Conservation (phyloP, 2,797 vertebrate genomes). For the Silurus aristotelis region DNA sequence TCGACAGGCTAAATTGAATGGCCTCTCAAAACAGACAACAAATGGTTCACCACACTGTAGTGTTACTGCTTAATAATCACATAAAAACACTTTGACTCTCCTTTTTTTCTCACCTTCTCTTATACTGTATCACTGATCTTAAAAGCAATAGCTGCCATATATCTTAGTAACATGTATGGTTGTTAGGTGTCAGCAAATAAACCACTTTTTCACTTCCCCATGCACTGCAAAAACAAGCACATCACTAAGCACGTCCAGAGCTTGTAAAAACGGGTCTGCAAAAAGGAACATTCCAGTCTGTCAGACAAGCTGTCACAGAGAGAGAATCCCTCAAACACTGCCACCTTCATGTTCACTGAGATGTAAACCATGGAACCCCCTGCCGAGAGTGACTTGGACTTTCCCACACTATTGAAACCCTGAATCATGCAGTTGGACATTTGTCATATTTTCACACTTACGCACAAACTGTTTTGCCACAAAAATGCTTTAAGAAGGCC, state of each 20-base stretch:
- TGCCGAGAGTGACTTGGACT: constrained; percentile 63
- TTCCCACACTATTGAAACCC: constrained; percentile 69
- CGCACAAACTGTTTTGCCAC: constrained; percentile 15
- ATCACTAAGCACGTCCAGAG: constrained; percentile 54
- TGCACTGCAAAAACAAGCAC: constrained; percentile 11
- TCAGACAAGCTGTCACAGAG: constrained; percentile 71
- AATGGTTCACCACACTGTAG: constrained; percentile 70
- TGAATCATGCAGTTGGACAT: constrained; percentile 30
- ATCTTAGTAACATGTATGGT: constrained; percentile 48
- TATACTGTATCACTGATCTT: constrained; percentile 39
- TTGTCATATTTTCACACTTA: constrained; percentile 45
- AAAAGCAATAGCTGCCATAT: constrained; percentile 54
- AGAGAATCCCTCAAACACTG: constrained; percentile 68
- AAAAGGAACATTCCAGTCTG: constrained; percentile 72
- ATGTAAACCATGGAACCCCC: constrained; percentile 60
- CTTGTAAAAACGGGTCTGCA: constrained; percentile 67
- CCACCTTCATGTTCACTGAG: constrained; percentile 65
- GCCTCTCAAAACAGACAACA: constrained; percentile 74
- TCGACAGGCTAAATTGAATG: constrained; percentile 78
- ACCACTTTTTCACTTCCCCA: constrained; percentile 40
- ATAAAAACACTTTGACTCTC: constrained; percentile 70
- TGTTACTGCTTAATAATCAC: constrained; percentile 70
- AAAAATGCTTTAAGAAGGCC: constrained; percentile 40
- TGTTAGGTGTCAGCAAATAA: constrained; percentile 50
- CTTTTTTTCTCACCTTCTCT: constrained; percentile 54